A percentile compares a stretch with the other conserved stretches of the same genome.
These are phyloP conservation scores for Danio albolineatus DNA, from an alignment of 2,797 vertebrate species.

Conservation along the genomic window DNA sequence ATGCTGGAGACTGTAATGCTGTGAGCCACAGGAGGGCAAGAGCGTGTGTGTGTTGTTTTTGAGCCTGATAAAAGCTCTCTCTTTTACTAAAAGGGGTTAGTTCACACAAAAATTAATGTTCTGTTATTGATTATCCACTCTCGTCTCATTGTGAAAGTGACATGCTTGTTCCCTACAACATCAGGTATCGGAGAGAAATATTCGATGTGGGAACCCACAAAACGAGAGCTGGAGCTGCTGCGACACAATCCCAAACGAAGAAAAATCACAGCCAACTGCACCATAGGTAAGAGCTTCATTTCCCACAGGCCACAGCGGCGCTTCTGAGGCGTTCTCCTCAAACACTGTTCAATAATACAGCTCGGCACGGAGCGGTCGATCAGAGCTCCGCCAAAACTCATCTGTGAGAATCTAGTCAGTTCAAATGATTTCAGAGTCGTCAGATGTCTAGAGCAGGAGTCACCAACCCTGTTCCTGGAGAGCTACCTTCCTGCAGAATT, in stretches of 20 bases:
- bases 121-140: too few species aligned
- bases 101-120: too few species aligned
- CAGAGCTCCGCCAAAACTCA: slow-evolving; percentile 14
- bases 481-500: too few species aligned
- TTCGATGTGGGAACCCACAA: slow-evolving; percentile 98
- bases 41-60: slow-evolving; percentile 42
- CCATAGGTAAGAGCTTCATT: slow-evolving; percentile 85
- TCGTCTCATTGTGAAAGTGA: too few species aligned
- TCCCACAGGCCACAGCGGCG: slow-evolving; percentile 1
- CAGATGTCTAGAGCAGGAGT: not conserved
- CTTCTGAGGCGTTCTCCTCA: not conserved
- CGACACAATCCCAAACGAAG: slow-evolving; percentile 98
- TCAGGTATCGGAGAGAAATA: slow-evolving; percentile 97
- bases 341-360: not conserved
- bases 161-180: not conserved
- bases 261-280: slow-evolving; percentile 99
- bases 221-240: slow-evolving; percentile 96
- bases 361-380: not conserved
- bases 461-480: too few species aligned
- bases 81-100: too few species aligned
- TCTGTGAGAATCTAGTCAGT: not conserved
- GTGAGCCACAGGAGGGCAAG: not conserved
- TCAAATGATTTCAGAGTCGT: not conserved
- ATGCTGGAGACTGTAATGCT: not conserved
- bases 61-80: not conserved